A percentile compares a stretch with the other conserved stretches of the same genome.
phyloP scores from a whole-genome alignment of 2,888 invertebrate species.

The Cheilosia urbana region DNA sequence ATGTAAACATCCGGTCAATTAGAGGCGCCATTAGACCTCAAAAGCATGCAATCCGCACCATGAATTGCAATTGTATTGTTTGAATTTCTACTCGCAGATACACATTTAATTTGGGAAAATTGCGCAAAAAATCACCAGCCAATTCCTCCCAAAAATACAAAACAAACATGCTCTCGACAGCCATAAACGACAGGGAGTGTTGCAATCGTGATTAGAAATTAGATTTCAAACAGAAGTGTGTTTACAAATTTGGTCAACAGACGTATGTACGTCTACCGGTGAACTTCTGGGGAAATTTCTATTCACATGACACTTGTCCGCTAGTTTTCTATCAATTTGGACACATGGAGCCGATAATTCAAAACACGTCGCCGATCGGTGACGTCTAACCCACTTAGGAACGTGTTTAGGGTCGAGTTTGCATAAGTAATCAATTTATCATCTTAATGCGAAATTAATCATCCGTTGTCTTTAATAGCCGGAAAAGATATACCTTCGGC shows the following conservation, averaged over 20 bases:
- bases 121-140: conserved; percentile 16
- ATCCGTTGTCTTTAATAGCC: conserved; percentile 3
- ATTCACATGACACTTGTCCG: neutral
- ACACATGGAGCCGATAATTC: conserved; percentile 14
- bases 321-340: neutral
- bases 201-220: conserved; percentile 45
- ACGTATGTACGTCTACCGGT: conserved; percentile 11
- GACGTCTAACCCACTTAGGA: conserved; percentile 54
- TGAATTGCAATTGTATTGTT: conserved; percentile 1
- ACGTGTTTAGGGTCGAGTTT: conserved; percentile 28
- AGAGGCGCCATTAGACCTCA: conserved; percentile 38
- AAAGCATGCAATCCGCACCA: conserved; percentile 4
- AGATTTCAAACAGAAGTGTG: neutral
- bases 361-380: conserved; percentile 30
- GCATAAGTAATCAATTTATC: conserved; percentile 43
- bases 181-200: conserved; percentile 20
- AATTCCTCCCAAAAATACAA: conserved; percentile 17
- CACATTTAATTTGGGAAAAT: neutral
- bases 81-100: neutral
- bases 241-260: conserved; percentile 23
- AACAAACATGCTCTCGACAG: conserved; percentile 8
- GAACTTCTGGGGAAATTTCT: conserved; percentile 23
- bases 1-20: conserved; percentile 56
- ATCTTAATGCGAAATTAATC: conserved; percentile 27
- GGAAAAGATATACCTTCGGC: conserved; percentile 14